Base-by-base conservation (phyloP, 2,797 vertebrate genomes). In the Apodemus agrarius region DNA sequence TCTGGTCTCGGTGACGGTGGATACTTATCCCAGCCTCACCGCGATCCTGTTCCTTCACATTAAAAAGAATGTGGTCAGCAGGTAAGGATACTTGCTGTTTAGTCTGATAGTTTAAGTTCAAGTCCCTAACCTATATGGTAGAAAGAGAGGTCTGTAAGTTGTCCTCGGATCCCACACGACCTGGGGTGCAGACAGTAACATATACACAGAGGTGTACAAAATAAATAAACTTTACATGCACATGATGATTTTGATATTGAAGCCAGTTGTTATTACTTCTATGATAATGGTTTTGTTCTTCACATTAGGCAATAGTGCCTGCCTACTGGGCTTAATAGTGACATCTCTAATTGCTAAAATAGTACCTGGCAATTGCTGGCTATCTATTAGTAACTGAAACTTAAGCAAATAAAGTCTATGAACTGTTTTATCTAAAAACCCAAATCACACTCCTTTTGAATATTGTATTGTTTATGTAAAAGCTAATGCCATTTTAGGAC, bases 331-430 rank as follows among this genome's bases (percentile, higher is more conserved):
- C 6, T 81, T 87, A 88, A 93, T 69, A 90, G 34, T 67, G 49
- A 79, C 1, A 61, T 91, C 11, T 3, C 49, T 59, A 34, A 24
- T 65, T 31, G 49, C n/a, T 90, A 93, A 95, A 91, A 87, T 46
- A 87, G 34, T 59, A 69, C 19, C 80, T 37, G 2, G 6, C 7
- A 89, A 90, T 24, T 34, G 59, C 31, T 76, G 37, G 74, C 59
- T 91, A 57, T 10, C 24, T 74, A 82, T 82, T 84, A 88, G n/a
- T 54, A 97, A 57, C n/a, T 87, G 61, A 76, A 97, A 92, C 49
- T 87, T 37, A 94, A 82, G 34, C 57, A 76, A 69, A 87, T 13
- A 85, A 83, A 91, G 93, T 90, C 22, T 74, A 94, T 63, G 29
- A 91, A 24, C 14, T 87, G 12, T 80, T 85, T 82, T 3, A 37